These are phyloP conservation scores for Polypedilum pembai DNA, from an alignment of 1,140 invertebrate species.

Conservation along the genomic window DNA sequence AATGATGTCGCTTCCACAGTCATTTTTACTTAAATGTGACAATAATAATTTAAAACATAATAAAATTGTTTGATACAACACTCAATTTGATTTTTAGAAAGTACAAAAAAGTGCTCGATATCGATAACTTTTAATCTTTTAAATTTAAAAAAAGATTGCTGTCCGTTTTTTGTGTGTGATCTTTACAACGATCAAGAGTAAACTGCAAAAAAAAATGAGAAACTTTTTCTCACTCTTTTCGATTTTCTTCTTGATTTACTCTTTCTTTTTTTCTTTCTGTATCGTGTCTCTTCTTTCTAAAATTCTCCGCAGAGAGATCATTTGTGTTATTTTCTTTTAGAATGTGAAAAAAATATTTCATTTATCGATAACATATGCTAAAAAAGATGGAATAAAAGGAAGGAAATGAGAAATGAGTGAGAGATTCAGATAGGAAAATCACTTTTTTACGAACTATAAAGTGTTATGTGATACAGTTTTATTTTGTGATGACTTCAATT, in stretches of 20 bases:
- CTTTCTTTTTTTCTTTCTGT: neutral
- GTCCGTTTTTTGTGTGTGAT: too few relatives aligned
- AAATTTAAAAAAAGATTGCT: too few relatives aligned
- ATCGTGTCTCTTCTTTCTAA: neutral
- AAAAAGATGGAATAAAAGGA: neutral
- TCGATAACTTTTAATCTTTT: too few relatives aligned
- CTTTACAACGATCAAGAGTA: neutral
- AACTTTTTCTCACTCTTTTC: neutral
- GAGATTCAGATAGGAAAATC: too few relatives aligned
- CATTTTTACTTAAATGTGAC: neutral
- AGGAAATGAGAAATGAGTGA: neutral
- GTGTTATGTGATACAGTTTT: too few relatives aligned
- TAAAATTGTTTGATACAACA: too few relatives aligned
- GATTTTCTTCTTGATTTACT: conserved; percentile 1
- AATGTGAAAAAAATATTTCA: neutral
- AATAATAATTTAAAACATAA: too few relatives aligned
- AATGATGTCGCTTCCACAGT: conserved; percentile 18
- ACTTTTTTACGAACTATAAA: too few relatives aligned
- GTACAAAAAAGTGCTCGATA: too few relatives aligned
- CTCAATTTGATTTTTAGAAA: too few relatives aligned
- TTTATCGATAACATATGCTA: neutral
- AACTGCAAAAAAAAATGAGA: conserved; percentile 7
- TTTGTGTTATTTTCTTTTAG: neutral
- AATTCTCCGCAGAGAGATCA: neutral
- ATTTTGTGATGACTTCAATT: too few relatives aligned